Base-by-base conservation (phyloP, 2,888 invertebrate species). In the Harpalus rufipes region DNA sequence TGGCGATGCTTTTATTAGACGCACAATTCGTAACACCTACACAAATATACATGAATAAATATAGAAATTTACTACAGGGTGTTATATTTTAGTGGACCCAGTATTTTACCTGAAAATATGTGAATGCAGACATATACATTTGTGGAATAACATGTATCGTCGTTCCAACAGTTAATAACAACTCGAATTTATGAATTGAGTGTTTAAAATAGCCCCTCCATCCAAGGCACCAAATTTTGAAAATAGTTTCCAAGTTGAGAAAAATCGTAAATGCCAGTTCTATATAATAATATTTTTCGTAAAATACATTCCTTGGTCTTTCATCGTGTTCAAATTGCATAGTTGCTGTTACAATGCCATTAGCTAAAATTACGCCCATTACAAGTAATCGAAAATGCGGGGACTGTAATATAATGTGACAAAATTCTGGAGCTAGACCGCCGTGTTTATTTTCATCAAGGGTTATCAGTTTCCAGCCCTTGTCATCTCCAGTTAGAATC, bases 201-300 rank as follows among this genome's bases (percentile, higher is more conserved):
- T 99, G 97, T 89, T 97, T 96, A 92, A 97, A 97, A 90, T 99
- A 99, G 10, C 98, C 97, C 84, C 96, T 94, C 93, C 98, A 96
- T 2, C 99, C 99, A 78, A 99, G 93, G 89, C 99, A 99, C 96
- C 98, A 98, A 87, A 99, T 96, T 92, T 99, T 99, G 89, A 99
- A 97, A 51, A 98, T 90, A 0, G 97, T 97, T 92, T 99, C 99
- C 86, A 99, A 92, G 90, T 98, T 96, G 89, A 99, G 94, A 87
- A 99, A 94, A 85, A 98, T 94, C 0, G 99, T 99, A 90, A 99
- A 99, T 0, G 96, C 96, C 86, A 98, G 95, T 93, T 99, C 98
- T 84, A 97, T 96, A 89, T 97, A 98, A 90, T 98, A 99, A 91
- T 98, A 98, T 88, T 96, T 96, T 89, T 96, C 95, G 88, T 97